phyloP scores from a whole-genome alignment of 2,888 invertebrate species.

The Pristionchus exspectatus region DNA sequence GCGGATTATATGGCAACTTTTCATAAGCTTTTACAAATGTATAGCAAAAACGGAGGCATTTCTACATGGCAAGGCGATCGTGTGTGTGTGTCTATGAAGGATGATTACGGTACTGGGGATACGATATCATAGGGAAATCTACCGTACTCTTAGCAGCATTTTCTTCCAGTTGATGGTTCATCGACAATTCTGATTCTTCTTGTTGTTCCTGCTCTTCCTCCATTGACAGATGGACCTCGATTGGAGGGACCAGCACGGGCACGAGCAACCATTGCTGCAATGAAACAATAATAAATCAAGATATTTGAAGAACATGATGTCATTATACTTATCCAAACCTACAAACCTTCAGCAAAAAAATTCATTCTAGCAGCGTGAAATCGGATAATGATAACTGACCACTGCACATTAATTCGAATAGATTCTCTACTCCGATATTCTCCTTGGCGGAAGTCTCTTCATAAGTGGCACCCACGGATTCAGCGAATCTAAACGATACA shows the following conservation, averaged over 20 bases:
- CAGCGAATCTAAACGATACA: conserved; percentile 79
- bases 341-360: no score
- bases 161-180: conserved; percentile 56
- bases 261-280: conserved; percentile 44
- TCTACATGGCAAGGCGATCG: conserved; percentile 26
- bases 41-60: not conserved
- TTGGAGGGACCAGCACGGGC: conserved; percentile 35
- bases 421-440: conserved; percentile 80
- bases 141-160: conserved; percentile 52
- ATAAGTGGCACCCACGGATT: conserved; percentile 81
- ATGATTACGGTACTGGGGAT: not conserved
- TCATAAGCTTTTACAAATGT: conserved; percentile 7
- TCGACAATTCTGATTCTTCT: conserved; percentile 65
- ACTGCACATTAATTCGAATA: conserved; percentile 78
- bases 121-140: not conserved
- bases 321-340: no score
- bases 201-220: conserved; percentile 55
- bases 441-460: conserved; percentile 81
- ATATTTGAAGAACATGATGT: not conserved
- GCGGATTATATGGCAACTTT: conserved; percentile 20
- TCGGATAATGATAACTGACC: not conserved
- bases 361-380: not conserved
- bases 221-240: not conserved
- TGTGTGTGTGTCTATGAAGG: not conserved
- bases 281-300: not conserved